Base-by-base conservation (phyloP, 2,888 invertebrate species). In the Bombylius discolor region DNA sequence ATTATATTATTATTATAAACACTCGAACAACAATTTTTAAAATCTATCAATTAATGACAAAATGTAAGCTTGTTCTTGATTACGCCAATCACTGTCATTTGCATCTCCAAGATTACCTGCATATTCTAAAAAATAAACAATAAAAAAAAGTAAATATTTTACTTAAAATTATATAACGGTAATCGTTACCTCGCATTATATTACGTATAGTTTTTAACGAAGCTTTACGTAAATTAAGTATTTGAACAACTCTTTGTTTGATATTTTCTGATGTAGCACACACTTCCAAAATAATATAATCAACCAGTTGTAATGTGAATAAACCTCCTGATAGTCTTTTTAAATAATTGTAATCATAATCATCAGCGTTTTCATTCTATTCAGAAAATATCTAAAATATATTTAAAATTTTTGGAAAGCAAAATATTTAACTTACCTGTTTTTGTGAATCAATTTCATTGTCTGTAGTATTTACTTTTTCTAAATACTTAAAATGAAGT, bases 401-500 rank as follows among this genome's bases (percentile, higher is more conserved):
- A 32, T 31, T 11, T 23, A 32, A 23, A 2, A 23, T 23, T 23
- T 39, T 39, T 39, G 39, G 39, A 39, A 39, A 7, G 23, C 23
- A 23, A 23, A 23, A 47, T n/a, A 5, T n/a, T 31, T 8, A 39
- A 46, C 42, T 59, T 56, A 72, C 76, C 64, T 70, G 75, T 59
- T 75, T 68, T 51, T 71, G 70, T 42, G 73, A 73, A 64, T 89
- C 87, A 66, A 92, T 84, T 64, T 83, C 81, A 31, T 82, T 82
- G 71, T 95, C 94, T 4, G 89, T 82, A 51, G 82, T 77, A 65
- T 93, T 87, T 0, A 97, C 92, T 76, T 93, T 93, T 65, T 93
- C 93, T 71, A 93, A 80, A 74, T 97, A 99, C 70, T 97, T 96
- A 68, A 98, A 92, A 76, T 99, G 97, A 60, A 99, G 76, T 72